Evolutionary conservation across 2,113 vertebrate species (phyloP).

Genomic region (mouse (Mus musculus)): DNA sequence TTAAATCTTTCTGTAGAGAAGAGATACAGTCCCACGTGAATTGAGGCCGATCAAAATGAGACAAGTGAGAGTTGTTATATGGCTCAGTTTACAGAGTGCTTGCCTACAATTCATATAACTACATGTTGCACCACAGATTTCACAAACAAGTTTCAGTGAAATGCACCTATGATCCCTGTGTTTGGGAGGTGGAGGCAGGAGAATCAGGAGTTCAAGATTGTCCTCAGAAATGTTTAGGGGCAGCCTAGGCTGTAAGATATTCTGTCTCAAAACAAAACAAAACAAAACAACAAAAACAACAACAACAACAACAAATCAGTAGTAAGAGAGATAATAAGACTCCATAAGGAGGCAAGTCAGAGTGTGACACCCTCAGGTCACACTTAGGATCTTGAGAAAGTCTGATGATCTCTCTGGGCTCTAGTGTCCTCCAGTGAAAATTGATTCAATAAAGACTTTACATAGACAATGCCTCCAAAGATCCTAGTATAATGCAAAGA

Average conservation of each 20-base stretch:
- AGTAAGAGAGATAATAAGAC: neutral
- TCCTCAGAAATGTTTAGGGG: neutral
- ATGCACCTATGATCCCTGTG: neutral
- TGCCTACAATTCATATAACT: neutral
- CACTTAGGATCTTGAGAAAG: neutral
- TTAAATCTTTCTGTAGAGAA: neutral
- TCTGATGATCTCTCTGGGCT: neutral
- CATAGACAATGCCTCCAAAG: neutral
- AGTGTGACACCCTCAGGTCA: neutral
- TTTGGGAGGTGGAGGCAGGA: neutral
- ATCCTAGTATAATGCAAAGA: rapidly evolving
- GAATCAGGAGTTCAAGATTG: neutral
- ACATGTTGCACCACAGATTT: neutral
- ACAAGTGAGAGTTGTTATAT: neutral
- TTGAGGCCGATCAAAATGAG: constrained; percentile 5
- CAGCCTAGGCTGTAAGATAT: neutral
- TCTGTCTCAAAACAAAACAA: neutral
- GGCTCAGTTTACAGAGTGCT: neutral
- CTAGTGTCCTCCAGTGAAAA: neutral
- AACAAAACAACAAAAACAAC: no score
- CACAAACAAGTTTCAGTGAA: neutral
- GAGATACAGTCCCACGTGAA: neutral
- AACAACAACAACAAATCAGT: neutral
- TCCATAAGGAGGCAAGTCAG: no score
- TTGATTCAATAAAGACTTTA: neutral